Evolutionary conservation across 2,797 vertebrate species (phyloP), one percentile per base, ranked within the genome.

Genomic region (Falco biarmicus): DNA sequence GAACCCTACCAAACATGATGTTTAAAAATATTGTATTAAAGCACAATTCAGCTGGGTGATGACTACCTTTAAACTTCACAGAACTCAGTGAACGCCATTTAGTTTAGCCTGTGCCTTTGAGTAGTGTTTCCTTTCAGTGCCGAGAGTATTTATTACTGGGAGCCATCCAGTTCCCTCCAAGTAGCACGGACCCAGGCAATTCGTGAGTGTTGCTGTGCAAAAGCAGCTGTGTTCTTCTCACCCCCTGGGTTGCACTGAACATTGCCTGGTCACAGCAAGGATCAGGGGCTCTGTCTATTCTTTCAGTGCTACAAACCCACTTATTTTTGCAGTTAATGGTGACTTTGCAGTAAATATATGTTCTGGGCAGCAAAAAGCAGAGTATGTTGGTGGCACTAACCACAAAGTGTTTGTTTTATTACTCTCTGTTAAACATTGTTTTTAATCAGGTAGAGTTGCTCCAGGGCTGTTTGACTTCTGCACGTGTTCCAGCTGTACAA

Each of bases 291-390:
- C 53, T 73, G 84, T 91, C 63, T 93, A 86, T 78, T 93, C 83
- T 75, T 91, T 83, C 80, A 79, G 74, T 76, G 84, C 77, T 83
- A 68, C 71, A 92, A 76, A 96, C 93, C 81, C 56, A 26, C 86
- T 96, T 93, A 97, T 94, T 97, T 97, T 88, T 95, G 63, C 89
- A 93, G 94, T 94, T 95, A 92, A 75, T 2, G 0, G 81, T 89
- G 89, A 92, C 87, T 94, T 95, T 87, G 87, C 83, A 82, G 78
- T 96, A 97, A 95, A 92, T 95, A 96, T 48, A 94, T 73, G 90
- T 90, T 97, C 74, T 84, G 80, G 59, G 61, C 53, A 95, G 94
- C 43, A 92, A 90, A 97, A 93, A 75, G 83, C 66, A 94, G 85
- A 93, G 47, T 70, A 61, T 80, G 75, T 80, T 96, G 96, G 90